Evolutionary conservation across 2,113 vertebrate genomes (phyloP), one percentile per base, ranked within the genome.

Genomic region (Beaufortia kweichowensis): DNA sequence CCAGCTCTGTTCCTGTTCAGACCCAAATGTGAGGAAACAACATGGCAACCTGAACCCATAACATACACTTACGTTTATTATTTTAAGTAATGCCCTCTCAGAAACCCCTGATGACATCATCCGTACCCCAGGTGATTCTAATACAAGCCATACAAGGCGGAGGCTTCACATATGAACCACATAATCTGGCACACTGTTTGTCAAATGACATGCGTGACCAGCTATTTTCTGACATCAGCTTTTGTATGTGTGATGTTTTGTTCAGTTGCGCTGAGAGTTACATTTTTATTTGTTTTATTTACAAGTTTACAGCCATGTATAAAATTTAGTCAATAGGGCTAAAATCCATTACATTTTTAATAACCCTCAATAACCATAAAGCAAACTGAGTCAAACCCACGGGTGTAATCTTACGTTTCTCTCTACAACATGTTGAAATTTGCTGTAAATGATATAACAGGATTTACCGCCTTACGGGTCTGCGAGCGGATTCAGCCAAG

Each of bases 331-430:
- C 84, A 79, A 73, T 78, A 48, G 56, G 80, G 76, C 75, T 83
- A 31, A 76, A 85, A 84, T 81, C 76, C 62, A 76, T 82, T 81
- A 78, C 71, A 72, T 60, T 73, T 29, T 60, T 17, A 31, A 35
- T 77, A 21, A 2, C 19, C 15, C 9, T 79, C 71, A 84, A 59
- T 78, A 4, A 65, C 57, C 35, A 5, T 81, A 85, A 88, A 82
- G 73, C 86, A 57, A 79, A 72, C 74, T 70, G 67, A 53, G 56
- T 61, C 65, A 83, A 63, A 63, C 26, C 60, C 31, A 79, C 61
- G 65, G 75, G 78, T 24, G 14, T 11, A 59, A 69, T 76, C 83
- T 83, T 82, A 79, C 41, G 26, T 88, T 87, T 85, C 83, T 75
- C 48, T 65, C 2, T 48, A 79, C 28, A 72, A n/a, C 28, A 48